Evolutionary conservation across 2,113 vertebrate genomes (phyloP).

Genomic region (Vombatus ursinus): DNA sequence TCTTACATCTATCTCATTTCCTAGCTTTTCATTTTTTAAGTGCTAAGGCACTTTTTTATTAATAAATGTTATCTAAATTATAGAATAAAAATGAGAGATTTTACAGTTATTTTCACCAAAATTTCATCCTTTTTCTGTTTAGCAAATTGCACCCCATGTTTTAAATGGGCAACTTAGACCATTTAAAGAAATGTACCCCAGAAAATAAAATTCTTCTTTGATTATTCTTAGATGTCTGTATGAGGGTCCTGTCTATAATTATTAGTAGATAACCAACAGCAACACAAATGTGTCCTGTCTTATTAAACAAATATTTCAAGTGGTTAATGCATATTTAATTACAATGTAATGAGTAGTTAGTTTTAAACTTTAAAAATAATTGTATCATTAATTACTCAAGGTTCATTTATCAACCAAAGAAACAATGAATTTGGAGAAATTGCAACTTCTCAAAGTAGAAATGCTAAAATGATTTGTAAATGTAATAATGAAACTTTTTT

Average conservation of each 20-base stretch:
- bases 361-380: not conserved
- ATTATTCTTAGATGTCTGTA: not conserved
- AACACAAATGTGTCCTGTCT: not conserved
- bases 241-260: not conserved
- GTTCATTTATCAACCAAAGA: not conserved
- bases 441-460: not conserved
- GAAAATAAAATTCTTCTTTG: not conserved
- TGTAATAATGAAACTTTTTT: not conserved
- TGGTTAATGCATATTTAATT: not conserved
- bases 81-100: not conserved
- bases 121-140: not conserved
- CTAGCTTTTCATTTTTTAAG: constrained; percentile 29
- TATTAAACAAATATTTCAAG: not conserved
- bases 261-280: not conserved
- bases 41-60: not conserved
- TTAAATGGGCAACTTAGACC: not conserved
- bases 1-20: constrained; percentile 28
- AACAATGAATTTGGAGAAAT: not conserved
- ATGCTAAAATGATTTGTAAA: not conserved
- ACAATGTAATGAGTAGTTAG: not conserved
- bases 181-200: not conserved
- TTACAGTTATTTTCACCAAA: not conserved
- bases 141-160: not conserved
- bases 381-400: not conserved
- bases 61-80: not conserved